Evolutionary conservation across 2,797 vertebrate genomes (phyloP), one percentile per base, ranked within the genome.

Genomic region (Melanotaenia pygmaea): DNA sequence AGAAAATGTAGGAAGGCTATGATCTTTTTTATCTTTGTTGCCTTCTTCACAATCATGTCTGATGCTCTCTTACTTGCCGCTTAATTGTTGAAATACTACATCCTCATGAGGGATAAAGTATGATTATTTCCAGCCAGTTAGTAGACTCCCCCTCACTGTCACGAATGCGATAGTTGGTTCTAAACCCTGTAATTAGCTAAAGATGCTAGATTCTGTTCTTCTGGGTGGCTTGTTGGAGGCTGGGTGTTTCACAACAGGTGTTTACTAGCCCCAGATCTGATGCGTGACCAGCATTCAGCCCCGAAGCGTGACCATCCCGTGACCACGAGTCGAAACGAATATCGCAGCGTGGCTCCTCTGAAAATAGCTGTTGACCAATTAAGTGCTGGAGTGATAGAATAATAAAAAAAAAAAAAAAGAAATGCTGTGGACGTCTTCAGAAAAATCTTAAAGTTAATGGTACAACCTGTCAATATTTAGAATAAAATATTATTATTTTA

Each of bases 171-270:
- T 68, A 61, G 76, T n/a, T 56, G 61, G 68, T 37, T 82, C 30
- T 65, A 28, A 81, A 73, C 70, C 77, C 69, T 76, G 72, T 74
- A 71, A 87, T 88, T 77, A 89, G 37, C 24, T 69, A 26, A 14
- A 75, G 74, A 79, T 20, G 43, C 72, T 76, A 0, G 53, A 70
- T 69, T 65, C 66, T 62, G 70, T 80, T 78, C 63, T 74, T 71
- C 70, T 24, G 32, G 18, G 56, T 60, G 74, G 54, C 59, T 72
- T 45, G 30, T 60, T 47, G 59, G 59, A 32, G 28, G 10, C 47
- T 47, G 34, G 20, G 11, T 37, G 12, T 79, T 70, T 76, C 66
- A 72, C 77, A 79, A 71, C 84, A 87, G 82, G 82, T 89, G 84
- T 77, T 77, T 72, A 58, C 67, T 70, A n/a, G 60, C 26, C 43